A percentile compares a stretch with the other conserved stretches of the same genome.
These are phyloP conservation scores for Platyura marginata DNA, from an alignment of 1,140 invertebrate species.

Conservation along the genomic window DNA sequence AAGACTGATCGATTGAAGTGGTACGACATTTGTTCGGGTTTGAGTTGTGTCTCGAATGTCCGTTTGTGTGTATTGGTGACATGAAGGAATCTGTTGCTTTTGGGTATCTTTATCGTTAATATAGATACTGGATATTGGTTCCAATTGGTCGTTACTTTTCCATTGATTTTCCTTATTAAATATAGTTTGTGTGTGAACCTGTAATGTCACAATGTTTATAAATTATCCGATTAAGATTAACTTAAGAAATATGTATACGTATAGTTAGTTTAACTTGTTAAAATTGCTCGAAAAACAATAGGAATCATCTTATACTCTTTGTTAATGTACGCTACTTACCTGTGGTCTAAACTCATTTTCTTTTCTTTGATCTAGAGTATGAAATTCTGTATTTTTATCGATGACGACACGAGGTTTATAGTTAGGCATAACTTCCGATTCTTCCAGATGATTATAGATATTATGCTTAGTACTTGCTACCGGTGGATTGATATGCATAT, in stretches of 20 bases:
- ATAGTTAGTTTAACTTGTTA: neutral
- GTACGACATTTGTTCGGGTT: no score
- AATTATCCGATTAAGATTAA: neutral
- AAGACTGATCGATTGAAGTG: neutral
- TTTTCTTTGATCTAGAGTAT: neutral
- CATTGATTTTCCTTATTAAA: neutral
- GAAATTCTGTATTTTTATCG: constrained; percentile 1
- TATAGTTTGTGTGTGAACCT: neutral
- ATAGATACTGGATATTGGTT: neutral
- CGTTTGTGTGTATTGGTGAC: no score
- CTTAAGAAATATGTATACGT: no score
- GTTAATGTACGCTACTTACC: neutral
- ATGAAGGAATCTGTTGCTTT: no score
- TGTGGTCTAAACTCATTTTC: neutral
- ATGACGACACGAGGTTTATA: neutral
- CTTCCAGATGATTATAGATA: neutral
- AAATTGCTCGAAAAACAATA: neutral
- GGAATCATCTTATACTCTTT: no score
- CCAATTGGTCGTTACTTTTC: neutral
- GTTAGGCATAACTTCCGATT: neutral
- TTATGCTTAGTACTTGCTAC: neutral
- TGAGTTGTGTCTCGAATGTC: neutral
- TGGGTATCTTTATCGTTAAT: neutral
- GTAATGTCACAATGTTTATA: neutral
- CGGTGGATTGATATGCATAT: neutral